Conservation (phyloP, 2,797 vertebrate species). For the Lagocephalus sceleratus region DNA sequence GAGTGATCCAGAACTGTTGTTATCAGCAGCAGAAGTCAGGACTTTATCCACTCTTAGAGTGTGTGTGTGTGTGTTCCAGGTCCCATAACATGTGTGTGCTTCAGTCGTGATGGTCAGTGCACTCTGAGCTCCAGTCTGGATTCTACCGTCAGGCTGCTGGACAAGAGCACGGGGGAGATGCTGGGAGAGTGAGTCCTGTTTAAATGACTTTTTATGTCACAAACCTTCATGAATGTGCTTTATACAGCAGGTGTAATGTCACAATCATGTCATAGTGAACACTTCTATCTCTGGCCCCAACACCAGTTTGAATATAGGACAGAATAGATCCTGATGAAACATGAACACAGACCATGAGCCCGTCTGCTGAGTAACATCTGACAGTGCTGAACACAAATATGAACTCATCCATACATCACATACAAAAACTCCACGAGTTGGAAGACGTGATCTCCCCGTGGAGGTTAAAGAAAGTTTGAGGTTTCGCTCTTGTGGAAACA, state of each 20-base stretch:
- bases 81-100: constrained; percentile 91
- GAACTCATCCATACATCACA: no score
- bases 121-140: constrained; percentile 86
- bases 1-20: constrained; percentile 47
- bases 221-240: neutral
- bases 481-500: neutral
- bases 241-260: neutral
- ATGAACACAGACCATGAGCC: no score
- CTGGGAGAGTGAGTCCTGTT: constrained; percentile 85
- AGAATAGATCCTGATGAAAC: no score
- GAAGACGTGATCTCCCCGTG: no score
- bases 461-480: no score
- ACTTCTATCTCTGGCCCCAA: no score
- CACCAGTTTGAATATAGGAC: no score
- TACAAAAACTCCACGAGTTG: no score
- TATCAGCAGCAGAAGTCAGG: neutral
- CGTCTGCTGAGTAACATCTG: no score
- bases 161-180: constrained; percentile 92
- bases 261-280: neutral
- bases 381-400: no score
- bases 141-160: constrained; percentile 85
- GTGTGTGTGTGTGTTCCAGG: constrained; percentile 56
- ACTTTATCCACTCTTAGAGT: no score
- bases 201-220: neutral
- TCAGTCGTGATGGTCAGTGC: constrained; percentile 92